These are phyloP conservation scores for Paedocypris sp. DNA, from an alignment of 2,113 vertebrate genomes.

Conservation along the genomic window DNA sequence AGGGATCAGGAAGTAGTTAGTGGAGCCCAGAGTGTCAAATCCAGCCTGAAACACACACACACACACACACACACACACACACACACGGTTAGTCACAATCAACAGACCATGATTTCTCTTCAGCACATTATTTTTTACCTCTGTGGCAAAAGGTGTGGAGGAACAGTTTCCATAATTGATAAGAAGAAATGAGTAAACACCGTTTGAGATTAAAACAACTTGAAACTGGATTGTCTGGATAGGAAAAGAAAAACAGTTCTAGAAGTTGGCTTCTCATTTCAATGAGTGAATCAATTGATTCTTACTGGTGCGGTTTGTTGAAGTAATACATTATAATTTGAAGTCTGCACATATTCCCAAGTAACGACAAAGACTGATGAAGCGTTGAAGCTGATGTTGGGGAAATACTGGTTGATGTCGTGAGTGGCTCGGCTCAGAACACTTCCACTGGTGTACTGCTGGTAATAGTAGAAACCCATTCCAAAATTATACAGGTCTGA, in stretches of 20 bases:
- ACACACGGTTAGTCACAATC: background rate
- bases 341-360: slow-evolving; percentile 41
- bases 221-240: slow-evolving; percentile 37
- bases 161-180: slow-evolving; percentile 36
- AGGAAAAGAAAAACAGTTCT: background rate
- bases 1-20: background rate
- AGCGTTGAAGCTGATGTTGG: rapidly evolving
- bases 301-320: background rate
- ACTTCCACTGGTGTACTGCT: rapidly evolving
- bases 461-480: slow-evolving; percentile 31
- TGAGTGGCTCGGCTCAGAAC: slow-evolving; percentile 13
- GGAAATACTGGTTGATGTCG: slow-evolving; percentile 39
- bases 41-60: slow-evolving; percentile 22
- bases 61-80: background rate
- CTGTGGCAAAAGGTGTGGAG: background rate
- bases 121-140: slow-evolving; percentile 5
- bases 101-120: background rate
- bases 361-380: slow-evolving; percentile 36
- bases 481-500: slow-evolving; percentile 13
- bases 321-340: background rate
- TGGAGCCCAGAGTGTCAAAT: slow-evolving; percentile 21
- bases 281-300: background rate
- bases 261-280: no score
- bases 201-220: slow-evolving; percentile 29
- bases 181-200: slow-evolving; percentile 24